phyloP scores from a whole-genome alignment of 1,140 invertebrate genomes.

The Tribolium madens region DNA sequence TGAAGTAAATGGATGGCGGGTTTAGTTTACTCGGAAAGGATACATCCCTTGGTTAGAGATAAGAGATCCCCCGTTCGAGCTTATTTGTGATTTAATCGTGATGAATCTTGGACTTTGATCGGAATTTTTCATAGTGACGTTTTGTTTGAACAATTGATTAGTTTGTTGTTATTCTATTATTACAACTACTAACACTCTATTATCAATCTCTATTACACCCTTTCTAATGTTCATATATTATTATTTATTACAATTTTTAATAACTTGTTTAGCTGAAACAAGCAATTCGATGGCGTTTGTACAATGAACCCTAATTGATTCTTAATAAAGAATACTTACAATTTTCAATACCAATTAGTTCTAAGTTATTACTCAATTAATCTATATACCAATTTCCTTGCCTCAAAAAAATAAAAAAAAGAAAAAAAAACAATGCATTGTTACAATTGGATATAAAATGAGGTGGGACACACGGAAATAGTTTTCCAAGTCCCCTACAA shows the following conservation, averaged over 20 bases:
- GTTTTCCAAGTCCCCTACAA: constrained; percentile 1
- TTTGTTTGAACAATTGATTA: too few relatives aligned
- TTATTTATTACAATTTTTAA: constrained; percentile 28
- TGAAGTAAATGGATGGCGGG: constrained; percentile 36
- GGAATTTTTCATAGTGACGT: constrained; percentile 20
- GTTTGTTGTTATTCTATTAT: constrained; percentile 16
- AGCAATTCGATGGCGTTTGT: constrained; percentile 32
- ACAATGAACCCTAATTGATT: constrained; percentile 23
- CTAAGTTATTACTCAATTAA: constrained; percentile 22
- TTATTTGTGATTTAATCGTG: constrained; percentile 10
- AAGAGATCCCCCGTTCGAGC: constrained; percentile 9
- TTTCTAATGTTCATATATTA: constrained; percentile 20
- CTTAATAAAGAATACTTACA: constrained; percentile 31
- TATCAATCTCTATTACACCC: constrained; percentile 29
- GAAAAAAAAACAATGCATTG: constrained; percentile 29
- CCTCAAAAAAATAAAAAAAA: constrained; percentile 8
- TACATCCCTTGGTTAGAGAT: constrained; percentile 42
- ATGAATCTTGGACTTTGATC: constrained; percentile 29
- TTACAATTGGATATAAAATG: constrained; percentile 4
- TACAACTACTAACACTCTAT: constrained; percentile 19
- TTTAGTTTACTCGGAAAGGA: constrained; percentile 35
- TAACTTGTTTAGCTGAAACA: constrained; percentile 24
- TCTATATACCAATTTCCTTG: constrained; percentile 33
- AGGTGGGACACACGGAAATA: constrained; percentile 4
- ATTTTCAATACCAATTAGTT: constrained; percentile 18